Conservation (phyloP, 2,888 invertebrate genomes). For the Leptinotarsa tumamoca region DNA sequence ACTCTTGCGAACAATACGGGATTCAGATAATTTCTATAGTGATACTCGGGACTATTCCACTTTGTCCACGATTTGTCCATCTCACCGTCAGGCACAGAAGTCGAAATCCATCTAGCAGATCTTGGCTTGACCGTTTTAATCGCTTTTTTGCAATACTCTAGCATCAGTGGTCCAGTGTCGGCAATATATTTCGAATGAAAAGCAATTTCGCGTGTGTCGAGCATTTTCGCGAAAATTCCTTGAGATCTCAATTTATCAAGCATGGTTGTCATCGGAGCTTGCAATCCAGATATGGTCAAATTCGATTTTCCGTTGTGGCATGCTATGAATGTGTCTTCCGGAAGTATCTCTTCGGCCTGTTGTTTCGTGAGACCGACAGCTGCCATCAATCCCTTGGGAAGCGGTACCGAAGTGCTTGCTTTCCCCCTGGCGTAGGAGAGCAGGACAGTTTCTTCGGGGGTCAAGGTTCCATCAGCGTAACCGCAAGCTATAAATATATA, state of each 20-base stretch:
- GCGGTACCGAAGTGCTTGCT: not conserved
- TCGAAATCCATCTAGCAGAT: slow-evolving; percentile 84
- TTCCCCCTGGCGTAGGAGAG: slow-evolving; percentile 70
- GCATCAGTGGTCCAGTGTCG: slow-evolving; percentile 71
- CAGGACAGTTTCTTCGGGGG: slow-evolving; percentile 72
- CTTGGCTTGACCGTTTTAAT: slow-evolving; percentile 76
- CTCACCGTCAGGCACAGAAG: slow-evolving; percentile 69
- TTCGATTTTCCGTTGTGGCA: slow-evolving; percentile 90
- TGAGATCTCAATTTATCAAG: slow-evolving; percentile 75
- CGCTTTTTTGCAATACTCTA: slow-evolving; percentile 72
- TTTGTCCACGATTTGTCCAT: slow-evolving; percentile 72
- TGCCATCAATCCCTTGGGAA: slow-evolving; percentile 66
- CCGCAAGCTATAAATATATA: slow-evolving; percentile 67
- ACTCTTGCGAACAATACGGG: slow-evolving; percentile 79
- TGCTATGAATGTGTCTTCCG: slow-evolving; percentile 83
- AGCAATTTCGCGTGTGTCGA: slow-evolving; percentile 84
- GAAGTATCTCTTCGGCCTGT: slow-evolving; percentile 71
- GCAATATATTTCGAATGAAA: slow-evolving; percentile 86
- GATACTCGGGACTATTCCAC: slow-evolving; percentile 79
- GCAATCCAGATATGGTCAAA: slow-evolving; percentile 89
- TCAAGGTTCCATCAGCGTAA: slow-evolving; percentile 74
- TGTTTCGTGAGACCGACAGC: slow-evolving; percentile 72
- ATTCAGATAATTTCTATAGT: slow-evolving; percentile 85
- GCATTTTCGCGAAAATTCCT: slow-evolving; percentile 81
- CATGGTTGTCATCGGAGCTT: slow-evolving; percentile 75